phyloP scores from a whole-genome alignment of 1,140 invertebrate species.

The Acyrthosiphon pisum region DNA sequence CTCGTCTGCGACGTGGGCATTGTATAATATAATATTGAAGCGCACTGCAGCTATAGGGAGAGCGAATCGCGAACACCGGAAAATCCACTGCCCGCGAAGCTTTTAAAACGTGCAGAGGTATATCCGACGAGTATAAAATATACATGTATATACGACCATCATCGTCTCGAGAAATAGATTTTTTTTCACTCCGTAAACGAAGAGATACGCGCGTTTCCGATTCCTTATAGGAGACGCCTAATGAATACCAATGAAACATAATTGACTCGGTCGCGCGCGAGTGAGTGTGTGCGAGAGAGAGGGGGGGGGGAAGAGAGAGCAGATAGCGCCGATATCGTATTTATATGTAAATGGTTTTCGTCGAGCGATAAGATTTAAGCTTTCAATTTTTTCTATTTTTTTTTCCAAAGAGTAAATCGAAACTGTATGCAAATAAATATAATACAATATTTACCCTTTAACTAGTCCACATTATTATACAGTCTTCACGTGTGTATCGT shows the following conservation, averaged over 20 bases:
- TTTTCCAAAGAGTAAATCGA: neutral
- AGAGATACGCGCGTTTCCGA: neutral
- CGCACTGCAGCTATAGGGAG: neutral
- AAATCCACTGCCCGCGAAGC: neutral
- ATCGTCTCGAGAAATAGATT: neutral
- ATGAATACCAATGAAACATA: slow-evolving; percentile 37
- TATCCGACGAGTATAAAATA: neutral
- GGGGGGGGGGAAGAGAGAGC: neutral
- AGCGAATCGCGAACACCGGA: neutral
- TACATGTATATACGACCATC: neutral
- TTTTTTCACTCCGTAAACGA: neutral
- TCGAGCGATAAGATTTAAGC: neutral
- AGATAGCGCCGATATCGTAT: neutral
- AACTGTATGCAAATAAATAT: slow-evolving; percentile 8
- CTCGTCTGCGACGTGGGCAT: neutral
- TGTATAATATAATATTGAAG: neutral
- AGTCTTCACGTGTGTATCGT: neutral
- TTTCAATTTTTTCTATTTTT: neutral
- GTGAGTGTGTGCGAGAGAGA: neutral
- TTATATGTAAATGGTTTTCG: slow-evolving; percentile 9
- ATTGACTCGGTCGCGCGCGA: neutral
- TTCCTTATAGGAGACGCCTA: neutral
- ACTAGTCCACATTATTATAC: neutral
- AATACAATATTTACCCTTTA: neutral
- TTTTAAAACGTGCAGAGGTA: neutral